These are phyloP conservation scores for Solea senegalensis DNA, from an alignment of 2,113 vertebrate species.

Conservation along the genomic window DNA sequence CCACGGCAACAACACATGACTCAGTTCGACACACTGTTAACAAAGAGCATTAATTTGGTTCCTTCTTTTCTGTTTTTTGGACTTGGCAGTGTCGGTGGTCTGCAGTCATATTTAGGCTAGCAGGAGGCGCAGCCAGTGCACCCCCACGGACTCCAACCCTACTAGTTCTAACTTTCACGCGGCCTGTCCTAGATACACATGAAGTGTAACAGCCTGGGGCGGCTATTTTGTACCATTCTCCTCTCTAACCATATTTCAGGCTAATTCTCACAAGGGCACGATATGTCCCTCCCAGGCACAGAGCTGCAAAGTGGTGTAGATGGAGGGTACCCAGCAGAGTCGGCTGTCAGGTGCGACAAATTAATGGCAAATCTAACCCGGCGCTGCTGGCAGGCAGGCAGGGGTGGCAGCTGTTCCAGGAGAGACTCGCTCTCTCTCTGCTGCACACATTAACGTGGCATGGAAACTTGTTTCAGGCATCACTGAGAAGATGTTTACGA, in stretches of 20 bases:
- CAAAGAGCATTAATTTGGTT: too few species aligned
- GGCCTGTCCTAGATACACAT: conserved; percentile 69
- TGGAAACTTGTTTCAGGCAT: conserved; percentile 71
- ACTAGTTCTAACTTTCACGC: conserved; percentile 41
- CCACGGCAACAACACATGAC: too few species aligned
- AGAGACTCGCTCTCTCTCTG: conserved; percentile 47
- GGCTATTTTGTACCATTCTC: conserved; percentile 62
- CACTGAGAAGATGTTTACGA: conserved; percentile 62
- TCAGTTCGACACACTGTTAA: too few species aligned
- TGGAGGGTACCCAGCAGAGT: conserved; percentile 62
- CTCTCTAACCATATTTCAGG: conserved; percentile 69
- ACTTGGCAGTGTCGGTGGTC: neutral
- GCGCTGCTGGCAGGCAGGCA: conserved; percentile 55
- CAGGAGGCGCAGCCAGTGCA: neutral
- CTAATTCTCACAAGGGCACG: conserved; percentile 70
- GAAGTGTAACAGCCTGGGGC: conserved; percentile 55
- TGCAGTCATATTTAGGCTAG: conserved; percentile 28
- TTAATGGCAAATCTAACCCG: conserved; percentile 69
- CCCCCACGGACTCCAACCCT: conserved; percentile 20
- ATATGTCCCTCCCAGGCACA: conserved; percentile 64
- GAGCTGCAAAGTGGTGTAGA: conserved; percentile 63
- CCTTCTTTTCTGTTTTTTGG: neutral
- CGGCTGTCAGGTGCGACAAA: conserved; percentile 75
- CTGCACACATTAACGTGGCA: conserved; percentile 61
- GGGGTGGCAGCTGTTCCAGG: conserved; percentile 74